Base-by-base conservation (phyloP, 1,140 invertebrate species). In the Colletes latitarsis region DNA sequence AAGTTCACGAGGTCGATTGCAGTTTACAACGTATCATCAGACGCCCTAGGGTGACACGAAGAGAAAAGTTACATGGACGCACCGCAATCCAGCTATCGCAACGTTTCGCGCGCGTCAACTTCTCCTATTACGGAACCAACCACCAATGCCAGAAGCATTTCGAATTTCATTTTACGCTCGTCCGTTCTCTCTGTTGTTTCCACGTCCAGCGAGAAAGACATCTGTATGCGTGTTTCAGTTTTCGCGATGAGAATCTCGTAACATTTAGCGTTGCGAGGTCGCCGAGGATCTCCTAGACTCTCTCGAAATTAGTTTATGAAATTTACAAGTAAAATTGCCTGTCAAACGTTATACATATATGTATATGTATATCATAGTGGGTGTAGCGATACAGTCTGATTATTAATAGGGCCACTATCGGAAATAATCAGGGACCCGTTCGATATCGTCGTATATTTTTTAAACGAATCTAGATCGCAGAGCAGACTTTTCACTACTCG, bases 171-270 rank as follows among this genome's bases (percentile, higher is more conserved):
- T 66, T 46, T 41, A 66, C 63, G 41, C 4, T 46, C 46, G 41
- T 66, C 41, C 41, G 41, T 46, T 66, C 43, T n/a, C 30, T 66
- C 9, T 6, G 41, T 66, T 66, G 63, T 66, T n/a, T 19, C 17
- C 4, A 4, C 63, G 63, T 17, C 1, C 60, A 15, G 12, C 14
- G 60, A 5, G 41, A 46, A 30, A 30, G 30, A 30, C 30, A 30
- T 30, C 0, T 41, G n/a, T 43, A 19, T 46, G n/a, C 15, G 53
- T 66, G 63, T 66, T 66, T 66, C 63, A 46, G 41, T 66, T 66
- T 66, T 66, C 63, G 46, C 63, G 63, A 66, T 66, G 63, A 66
- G 63, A 66, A 66, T 41, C 63, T 41, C n/a, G 63, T 66, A 66
- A 46, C 63, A 66, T 66, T 66, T 66, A 12, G 30, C 5, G 0